Conservation (phyloP, 2,888 invertebrate genomes). For the Romanomermis culicivorax region DNA sequence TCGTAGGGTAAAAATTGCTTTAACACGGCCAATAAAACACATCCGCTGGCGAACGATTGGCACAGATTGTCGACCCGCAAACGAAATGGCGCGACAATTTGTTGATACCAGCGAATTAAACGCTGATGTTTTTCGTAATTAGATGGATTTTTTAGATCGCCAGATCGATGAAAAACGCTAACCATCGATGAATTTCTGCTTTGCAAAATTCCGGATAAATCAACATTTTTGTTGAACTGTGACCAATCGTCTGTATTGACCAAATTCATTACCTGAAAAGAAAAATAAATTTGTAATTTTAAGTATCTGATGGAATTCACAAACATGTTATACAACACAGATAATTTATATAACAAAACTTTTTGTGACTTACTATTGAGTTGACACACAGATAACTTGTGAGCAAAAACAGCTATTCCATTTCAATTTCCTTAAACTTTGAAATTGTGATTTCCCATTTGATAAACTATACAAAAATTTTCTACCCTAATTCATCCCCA, state of each 20-base stretch:
- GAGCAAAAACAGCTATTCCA: background rate
- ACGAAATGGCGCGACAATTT: slow-evolving; percentile 43
- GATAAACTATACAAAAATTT: no score
- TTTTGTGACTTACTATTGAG: background rate
- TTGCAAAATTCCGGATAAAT: background rate
- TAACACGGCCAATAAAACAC: slow-evolving; percentile 50
- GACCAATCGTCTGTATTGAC: background rate
- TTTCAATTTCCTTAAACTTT: no score
- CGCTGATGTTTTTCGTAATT: slow-evolving; percentile 7
- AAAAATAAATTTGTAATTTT: no score
- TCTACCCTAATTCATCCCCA: no score
- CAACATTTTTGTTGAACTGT: background rate
- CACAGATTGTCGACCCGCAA: slow-evolving; percentile 43
- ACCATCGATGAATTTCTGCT: background rate
- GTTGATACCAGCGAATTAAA: slow-evolving; percentile 44
- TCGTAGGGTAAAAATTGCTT: slow-evolving; percentile 63
- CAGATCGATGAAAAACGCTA: background rate
- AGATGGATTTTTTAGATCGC: background rate
- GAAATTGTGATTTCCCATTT: no score
- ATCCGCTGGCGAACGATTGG: slow-evolving; percentile 46
- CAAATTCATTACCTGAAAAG: background rate
- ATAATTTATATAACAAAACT: background rate
- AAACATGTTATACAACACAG: no score
- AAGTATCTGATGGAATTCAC: no score
- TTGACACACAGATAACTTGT: background rate